Conservation (phyloP, 2,888 invertebrate species). For the Margaritifera margaritifera region DNA sequence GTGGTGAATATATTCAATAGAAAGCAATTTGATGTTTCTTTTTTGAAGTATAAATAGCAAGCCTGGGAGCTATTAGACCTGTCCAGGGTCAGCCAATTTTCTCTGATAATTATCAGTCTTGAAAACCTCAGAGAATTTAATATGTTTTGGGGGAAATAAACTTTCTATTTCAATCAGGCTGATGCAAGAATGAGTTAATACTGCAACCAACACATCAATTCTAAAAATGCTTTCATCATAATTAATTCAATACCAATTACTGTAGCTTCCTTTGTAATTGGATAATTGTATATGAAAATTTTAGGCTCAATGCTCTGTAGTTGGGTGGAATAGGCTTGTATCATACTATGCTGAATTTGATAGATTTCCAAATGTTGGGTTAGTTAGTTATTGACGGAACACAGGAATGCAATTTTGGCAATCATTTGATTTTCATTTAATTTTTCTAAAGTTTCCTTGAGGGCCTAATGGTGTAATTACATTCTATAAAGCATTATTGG, state of each 20-base stretch:
- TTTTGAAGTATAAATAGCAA: too few species aligned
- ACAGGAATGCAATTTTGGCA: slow-evolving; percentile 15
- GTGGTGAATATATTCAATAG: too few species aligned
- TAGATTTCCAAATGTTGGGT: background rate
- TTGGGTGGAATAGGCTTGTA: slow-evolving; percentile 12
- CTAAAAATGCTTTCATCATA: slow-evolving; percentile 10
- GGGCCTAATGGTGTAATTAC: slow-evolving; percentile 39
- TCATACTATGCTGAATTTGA: slow-evolving; percentile 26
- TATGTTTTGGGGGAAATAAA: too few species aligned
- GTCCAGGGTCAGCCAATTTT: too few species aligned
- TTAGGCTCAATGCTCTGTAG: slow-evolving; percentile 24
- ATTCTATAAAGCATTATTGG: slow-evolving; percentile 27
- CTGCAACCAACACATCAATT: too few species aligned
- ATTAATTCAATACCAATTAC: slow-evolving; percentile 27
- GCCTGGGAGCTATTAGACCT: too few species aligned
- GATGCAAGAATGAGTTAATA: too few species aligned
- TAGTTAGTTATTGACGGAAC: too few species aligned
- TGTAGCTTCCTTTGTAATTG: slow-evolving; percentile 29
- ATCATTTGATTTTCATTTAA: slow-evolving; percentile 41
- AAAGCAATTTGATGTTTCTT: too few species aligned
- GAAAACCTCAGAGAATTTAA: too few species aligned
- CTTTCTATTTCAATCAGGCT: too few species aligned
- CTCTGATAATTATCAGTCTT: too few species aligned
- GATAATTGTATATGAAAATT: slow-evolving; percentile 51
- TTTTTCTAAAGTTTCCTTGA: slow-evolving; percentile 37